Evolutionary conservation across 1,140 invertebrate genomes (phyloP), one percentile per base, ranked within the genome.

Genomic region (Hyles euphorbiae): DNA sequence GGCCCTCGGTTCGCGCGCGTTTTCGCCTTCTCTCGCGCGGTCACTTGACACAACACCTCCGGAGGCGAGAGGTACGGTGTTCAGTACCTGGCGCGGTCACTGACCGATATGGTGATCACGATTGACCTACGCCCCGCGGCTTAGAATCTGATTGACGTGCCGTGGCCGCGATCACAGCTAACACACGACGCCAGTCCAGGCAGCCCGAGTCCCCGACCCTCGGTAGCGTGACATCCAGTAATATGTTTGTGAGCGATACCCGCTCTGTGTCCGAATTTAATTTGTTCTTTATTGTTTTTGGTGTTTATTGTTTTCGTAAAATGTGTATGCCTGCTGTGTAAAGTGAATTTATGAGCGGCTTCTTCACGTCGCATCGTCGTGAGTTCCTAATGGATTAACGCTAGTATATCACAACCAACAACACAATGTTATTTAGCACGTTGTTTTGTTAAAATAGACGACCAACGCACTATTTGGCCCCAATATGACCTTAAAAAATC

Each of bases 221-320:
- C 69, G 68, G 63, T 84, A 75, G 83, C 83, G 81, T 83, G 81
- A 77, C 73, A 73, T 53, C 62, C 65, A 64, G 60, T 77, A 78
- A 83, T 82, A 76, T 78, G 59, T 65, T 65, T 60, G 57, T 63
- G 66, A 69, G 73, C 70, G 70, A 72, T 74, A 73, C 44, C 67
- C 65, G 61, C 65, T 76, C 74, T 78, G 78, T 76, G 75, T 78
- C 72, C 75, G 69, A 77, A 72, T 81, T 79, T 73, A 78, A 81
- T 82, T 83, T 78, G 73, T 80, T 76, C 74, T 80, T 83, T 83
- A 83, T 83, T 79, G 81, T 71, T 85, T 81, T 78, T 73, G 69
- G 83, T 87, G 82, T 82, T 83, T 81, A 81, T 81, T 83, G 77
- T 87, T 76, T 81, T 72, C 68, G 60, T 74, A 70, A 76, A 75